Percentiles rank a stretch among this genome's conserved stretches.
Conservation (phyloP, 2,888 invertebrate genomes). For the Sepiola atlantica region DNA sequence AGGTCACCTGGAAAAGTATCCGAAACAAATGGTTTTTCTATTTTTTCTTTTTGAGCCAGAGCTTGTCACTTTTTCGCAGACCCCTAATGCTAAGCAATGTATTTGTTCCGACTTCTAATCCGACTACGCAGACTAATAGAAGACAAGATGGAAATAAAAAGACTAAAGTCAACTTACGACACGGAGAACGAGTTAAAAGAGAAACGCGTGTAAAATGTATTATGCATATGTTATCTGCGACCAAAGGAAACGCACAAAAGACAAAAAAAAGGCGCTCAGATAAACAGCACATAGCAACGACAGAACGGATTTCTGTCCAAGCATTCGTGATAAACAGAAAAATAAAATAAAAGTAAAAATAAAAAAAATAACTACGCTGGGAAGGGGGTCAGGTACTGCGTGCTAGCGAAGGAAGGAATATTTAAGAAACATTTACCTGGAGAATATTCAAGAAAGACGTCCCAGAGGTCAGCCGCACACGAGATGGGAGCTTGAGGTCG, state of each 20-base stretch:
- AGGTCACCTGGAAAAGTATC: too few species aligned
- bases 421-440: constrained; percentile 47
- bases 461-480: constrained; percentile 47
- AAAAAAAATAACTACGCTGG: constrained; percentile 33
- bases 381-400: constrained; percentile 46
- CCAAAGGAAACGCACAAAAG: neutral
- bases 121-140: neutral
- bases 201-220: neutral
- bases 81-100: too few species aligned
- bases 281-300: constrained; percentile 35
- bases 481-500: constrained; percentile 46
- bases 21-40: too few species aligned
- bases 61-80: too few species aligned
- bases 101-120: too few species aligned
- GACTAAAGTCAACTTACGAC: neutral
- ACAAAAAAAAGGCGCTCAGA: neutral
- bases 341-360: neutral
- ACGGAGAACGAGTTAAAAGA: neutral
- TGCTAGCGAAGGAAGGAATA: constrained; percentile 46
- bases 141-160: neutral
- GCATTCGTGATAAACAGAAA: neutral
- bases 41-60: too few species aligned
- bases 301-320: constrained; percentile 38
- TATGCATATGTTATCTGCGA: neutral
- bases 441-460: constrained; percentile 47